phyloP scores from a whole-genome alignment of 2,113 vertebrate genomes.

The Trinectes maculatus region DNA sequence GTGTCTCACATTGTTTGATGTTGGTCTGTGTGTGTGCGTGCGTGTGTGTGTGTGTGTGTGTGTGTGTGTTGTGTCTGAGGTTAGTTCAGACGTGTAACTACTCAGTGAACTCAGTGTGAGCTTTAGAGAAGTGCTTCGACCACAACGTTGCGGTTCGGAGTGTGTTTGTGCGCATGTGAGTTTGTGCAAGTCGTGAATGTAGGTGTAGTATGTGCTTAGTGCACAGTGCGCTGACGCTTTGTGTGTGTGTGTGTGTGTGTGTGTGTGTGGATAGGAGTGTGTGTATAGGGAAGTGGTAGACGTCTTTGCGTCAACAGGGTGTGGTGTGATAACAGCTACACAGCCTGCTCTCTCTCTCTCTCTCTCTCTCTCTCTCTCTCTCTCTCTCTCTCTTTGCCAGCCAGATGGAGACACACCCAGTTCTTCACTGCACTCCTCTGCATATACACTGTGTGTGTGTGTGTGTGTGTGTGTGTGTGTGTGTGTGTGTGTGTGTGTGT shows the following conservation, averaged over 20 bases:
- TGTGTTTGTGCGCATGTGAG: background rate
- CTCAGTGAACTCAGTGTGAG: constrained; percentile 33
- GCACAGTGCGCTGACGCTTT: constrained; percentile 1
- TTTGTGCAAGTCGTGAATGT: background rate
- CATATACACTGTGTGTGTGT: constrained; percentile 7
- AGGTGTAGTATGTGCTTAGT: constrained; percentile 8
- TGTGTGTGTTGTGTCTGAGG: constrained; percentile 16
- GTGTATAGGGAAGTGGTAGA: constrained; percentile 55
- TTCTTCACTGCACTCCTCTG: constrained; percentile 16
- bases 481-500: background rate
- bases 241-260: background rate
- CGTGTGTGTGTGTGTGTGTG: constrained; percentile 19
- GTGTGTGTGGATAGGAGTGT: constrained; percentile 49
- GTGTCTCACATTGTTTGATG: background rate
- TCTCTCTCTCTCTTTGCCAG: constrained; percentile 12
- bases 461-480: background rate
- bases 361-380: constrained; percentile 10
- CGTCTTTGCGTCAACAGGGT: constrained; percentile 70
- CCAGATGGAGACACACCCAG: constrained; percentile 74
- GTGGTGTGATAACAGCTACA: constrained; percentile 72
- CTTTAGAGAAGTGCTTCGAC: constrained; percentile 39
- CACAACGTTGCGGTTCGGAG: constrained; percentile 40
- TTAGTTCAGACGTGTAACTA: background rate
- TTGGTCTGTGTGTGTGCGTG: background rate
- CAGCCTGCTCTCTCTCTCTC: constrained; percentile 26